Base-by-base conservation (phyloP, 2,888 invertebrate species). In the Meteorus cinctellus region DNA sequence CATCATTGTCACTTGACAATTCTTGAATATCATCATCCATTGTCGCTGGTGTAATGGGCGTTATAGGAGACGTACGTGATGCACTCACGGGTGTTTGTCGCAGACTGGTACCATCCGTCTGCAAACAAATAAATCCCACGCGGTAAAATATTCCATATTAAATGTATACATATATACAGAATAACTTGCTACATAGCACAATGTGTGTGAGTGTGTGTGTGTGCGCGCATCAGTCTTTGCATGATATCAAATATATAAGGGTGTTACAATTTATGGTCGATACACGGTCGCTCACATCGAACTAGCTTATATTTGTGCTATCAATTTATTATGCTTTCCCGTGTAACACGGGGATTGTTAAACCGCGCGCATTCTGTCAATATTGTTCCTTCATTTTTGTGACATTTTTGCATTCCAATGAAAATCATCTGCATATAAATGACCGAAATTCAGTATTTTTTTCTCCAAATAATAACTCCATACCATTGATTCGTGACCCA, bases 31-130 rank as follows among this genome's bases (percentile, higher is more conserved):
- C 84, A 60, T 81, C 83, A 29, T 84, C 83, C 48, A 86, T 74
- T 48, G 85, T 88, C 70, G 86, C 84, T 10, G 85, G 83, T 19
- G 85, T 86, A n/a, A 84, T 83, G 6, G 86, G 83, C 12, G 86
- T 86, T 34, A 82, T 77, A 27, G 85, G 84, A 55, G 55, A 19
- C n/a, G 88, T 86, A 71, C 87, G 83, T 36, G 86, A 86, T 48
- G 82, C 80, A 79, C 84, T 88, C 16, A 82, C 81, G n/a, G 85
- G 86, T 29, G 81, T 81, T 75, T 84, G 86, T 78, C 81, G 78
- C 86, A 87, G 81, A 84, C 88, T 79, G 83, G 85, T 76, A 88
- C 89, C 77, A 86, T 87, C 89, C 68, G 88, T 87, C 87, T 89
- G 80, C 31, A 65, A 76, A 72, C 59, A 76, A 76, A 19, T 48